Percentiles rank a stretch among this genome's conserved stretches.
Conservation (phyloP, 2,888 invertebrate species). For the Epinotia nisella region DNA sequence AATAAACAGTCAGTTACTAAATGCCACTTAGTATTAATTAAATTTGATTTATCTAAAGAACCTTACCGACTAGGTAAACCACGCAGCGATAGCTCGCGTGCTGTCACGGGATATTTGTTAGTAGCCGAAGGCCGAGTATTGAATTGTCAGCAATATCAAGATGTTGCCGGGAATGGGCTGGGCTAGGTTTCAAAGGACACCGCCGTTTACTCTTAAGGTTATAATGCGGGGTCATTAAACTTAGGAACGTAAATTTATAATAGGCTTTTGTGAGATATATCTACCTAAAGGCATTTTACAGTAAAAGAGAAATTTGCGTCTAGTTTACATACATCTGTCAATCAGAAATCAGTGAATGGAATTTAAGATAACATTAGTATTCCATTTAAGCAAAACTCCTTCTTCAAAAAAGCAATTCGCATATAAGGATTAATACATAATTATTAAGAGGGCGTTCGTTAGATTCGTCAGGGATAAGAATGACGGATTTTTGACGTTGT, state of each 20-base stretch:
- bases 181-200: constrained; percentile 64
- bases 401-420: background rate
- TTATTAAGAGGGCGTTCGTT: too few species aligned
- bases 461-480: too few species aligned
- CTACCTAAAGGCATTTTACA: background rate
- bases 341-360: background rate
- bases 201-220: constrained; percentile 54
- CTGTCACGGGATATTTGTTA: constrained; percentile 69
- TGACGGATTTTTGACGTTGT: too few species aligned
- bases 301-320: background rate
- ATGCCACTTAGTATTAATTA: constrained; percentile 15
- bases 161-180: constrained; percentile 60
- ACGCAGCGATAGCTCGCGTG: constrained; percentile 60
- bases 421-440: too few species aligned
- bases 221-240: constrained; percentile 36
- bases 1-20: background rate
- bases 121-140: constrained; percentile 67
- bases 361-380: background rate
- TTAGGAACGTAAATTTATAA: background rate
- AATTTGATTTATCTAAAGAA: constrained; percentile 29
- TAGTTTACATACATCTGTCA: background rate
- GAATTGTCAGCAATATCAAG: constrained; percentile 73
- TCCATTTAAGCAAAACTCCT: background rate
- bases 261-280: background rate
- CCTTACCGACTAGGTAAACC: constrained; percentile 55